phyloP scores from a whole-genome alignment of 30 jellyfish, hydroid and myxozoan species.

The Phacellophora camtschatica region DNA sequence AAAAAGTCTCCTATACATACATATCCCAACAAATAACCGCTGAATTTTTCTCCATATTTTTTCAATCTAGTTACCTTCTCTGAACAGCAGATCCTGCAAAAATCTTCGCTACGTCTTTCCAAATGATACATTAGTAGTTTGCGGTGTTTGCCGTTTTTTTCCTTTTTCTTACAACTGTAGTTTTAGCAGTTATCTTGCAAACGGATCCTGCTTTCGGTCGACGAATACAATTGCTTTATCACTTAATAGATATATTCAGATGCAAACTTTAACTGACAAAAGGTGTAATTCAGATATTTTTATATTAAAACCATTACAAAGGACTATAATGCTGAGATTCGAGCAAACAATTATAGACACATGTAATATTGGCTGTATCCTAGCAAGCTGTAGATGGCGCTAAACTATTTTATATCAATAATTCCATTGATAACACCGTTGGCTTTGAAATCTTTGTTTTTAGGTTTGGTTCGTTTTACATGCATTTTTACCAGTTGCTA shows the following conservation, averaged over 20 bases:
- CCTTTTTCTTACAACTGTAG: background rate
- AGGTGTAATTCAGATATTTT: conserved; percentile 4
- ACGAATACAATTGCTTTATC: too few relatives aligned
- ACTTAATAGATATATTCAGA: too few relatives aligned
- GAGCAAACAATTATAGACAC: conserved; percentile 46
- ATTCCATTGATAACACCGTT: conserved; percentile 44
- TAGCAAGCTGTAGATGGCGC: conserved; percentile 43
- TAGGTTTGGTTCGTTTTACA: conserved; percentile 49
- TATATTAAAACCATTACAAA: conserved; percentile 14
- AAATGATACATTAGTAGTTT: background rate
- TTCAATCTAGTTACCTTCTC: too few relatives aligned
- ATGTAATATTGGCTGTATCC: conserved; percentile 33
- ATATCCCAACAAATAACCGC: too few relatives aligned
- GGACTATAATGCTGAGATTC: conserved; percentile 19
- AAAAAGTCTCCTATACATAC: too few relatives aligned
- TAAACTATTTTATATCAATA: conserved; percentile 43
- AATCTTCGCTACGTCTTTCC: background rate
- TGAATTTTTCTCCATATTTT: too few relatives aligned
- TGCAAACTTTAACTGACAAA: conserved; percentile 11
- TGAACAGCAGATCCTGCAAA: background rate
- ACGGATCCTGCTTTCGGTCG: too few relatives aligned
- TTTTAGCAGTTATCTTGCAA: too few relatives aligned
- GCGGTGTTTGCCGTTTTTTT: background rate
- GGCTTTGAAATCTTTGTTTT: conserved; percentile 21
- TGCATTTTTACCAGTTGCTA: conserved; percentile 45